phyloP scores from a whole-genome alignment of 1,140 invertebrate genomes.

The Drosophila mojavensis region DNA sequence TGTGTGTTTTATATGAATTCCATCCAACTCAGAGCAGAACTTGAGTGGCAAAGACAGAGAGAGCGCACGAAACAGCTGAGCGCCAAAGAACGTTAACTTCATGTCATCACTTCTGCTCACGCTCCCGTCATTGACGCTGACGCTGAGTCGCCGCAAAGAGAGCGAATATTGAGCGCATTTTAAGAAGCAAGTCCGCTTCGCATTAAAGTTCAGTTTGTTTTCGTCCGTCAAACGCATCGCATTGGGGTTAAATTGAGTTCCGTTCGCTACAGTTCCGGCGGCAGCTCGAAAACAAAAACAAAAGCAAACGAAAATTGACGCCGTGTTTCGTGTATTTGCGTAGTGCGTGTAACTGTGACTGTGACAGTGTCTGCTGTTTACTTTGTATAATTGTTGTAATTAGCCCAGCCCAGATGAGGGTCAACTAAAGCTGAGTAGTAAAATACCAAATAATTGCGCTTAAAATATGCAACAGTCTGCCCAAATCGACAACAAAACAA shows the following conservation, averaged over 20 bases:
- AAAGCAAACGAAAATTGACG: slow-evolving; percentile 23
- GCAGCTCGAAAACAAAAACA: slow-evolving; percentile 16
- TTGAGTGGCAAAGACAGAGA: not conserved
- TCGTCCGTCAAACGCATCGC: slow-evolving; percentile 28
- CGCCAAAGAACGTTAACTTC: slow-evolving; percentile 1
- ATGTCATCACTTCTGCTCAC: not conserved
- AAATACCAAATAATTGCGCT: slow-evolving; percentile 67
- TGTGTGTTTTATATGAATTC: not conserved
- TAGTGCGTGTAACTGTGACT: slow-evolving; percentile 37
- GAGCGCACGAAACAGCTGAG: not conserved
- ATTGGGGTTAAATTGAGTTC: not conserved
- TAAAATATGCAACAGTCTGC: slow-evolving; percentile 55
- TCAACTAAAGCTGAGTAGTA: slow-evolving; percentile 29
- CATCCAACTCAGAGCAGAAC: no score
- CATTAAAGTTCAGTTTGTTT: slow-evolving; percentile 36
- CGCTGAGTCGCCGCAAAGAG: not conserved
- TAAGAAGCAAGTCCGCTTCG: slow-evolving; percentile 28
- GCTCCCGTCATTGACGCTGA: not conserved
- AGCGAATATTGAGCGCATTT: slow-evolving; percentile 9
- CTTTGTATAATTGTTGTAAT: slow-evolving; percentile 62
- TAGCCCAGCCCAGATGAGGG: slow-evolving; percentile 30
- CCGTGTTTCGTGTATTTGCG: slow-evolving; percentile 17
- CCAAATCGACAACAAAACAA: slow-evolving; percentile 44
- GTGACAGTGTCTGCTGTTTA: slow-evolving; percentile 2
- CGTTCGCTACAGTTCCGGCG: slow-evolving; percentile 4